Conservation (phyloP, 2,888 invertebrate genomes). For the Erpobdella octoculata region DNA sequence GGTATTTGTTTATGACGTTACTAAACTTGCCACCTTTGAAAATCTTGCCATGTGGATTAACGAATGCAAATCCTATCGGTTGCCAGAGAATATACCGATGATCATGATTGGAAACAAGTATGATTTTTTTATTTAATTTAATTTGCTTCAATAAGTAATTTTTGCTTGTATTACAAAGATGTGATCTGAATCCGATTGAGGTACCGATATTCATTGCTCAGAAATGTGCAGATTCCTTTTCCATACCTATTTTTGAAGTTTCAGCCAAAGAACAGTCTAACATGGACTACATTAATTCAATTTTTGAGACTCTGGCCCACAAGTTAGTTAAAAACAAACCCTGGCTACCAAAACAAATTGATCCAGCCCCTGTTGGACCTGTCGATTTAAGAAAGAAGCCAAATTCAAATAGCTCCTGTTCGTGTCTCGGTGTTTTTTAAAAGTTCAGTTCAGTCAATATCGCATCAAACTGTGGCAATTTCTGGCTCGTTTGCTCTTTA, state of each 20-base stretch:
- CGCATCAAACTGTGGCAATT: no score
- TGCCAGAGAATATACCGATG: conserved; percentile 61
- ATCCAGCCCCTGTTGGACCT: no score
- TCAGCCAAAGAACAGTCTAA: conserved; percentile 69
- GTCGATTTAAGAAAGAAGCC: no score
- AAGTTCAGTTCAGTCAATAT: no score
- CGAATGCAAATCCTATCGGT: conserved; percentile 65
- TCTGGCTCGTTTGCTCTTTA: no score
- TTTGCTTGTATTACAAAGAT: conserved; percentile 1
- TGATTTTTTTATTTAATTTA: background rate
- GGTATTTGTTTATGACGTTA: conserved; percentile 73
- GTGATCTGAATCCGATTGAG: conserved; percentile 49
- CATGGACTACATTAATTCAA: conserved; percentile 68
- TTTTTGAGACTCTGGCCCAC: conserved; percentile 73
- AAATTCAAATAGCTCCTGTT: no score
- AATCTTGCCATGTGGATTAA: conserved; percentile 67
- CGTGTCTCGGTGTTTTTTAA: no score
- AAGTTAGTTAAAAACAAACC: conserved; percentile 59
- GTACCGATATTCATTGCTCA: conserved; percentile 67
- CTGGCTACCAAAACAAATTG: background rate
- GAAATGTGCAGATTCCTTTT: conserved; percentile 54
- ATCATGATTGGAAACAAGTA: conserved; percentile 56
- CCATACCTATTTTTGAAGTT: conserved; percentile 74
- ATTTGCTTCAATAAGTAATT: background rate
- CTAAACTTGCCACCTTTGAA: conserved; percentile 61